A percentile compares a stretch with the other conserved stretches of the same genome.
Conservation (phyloP, 2,797 vertebrate species). For the Argentina silus region DNA sequence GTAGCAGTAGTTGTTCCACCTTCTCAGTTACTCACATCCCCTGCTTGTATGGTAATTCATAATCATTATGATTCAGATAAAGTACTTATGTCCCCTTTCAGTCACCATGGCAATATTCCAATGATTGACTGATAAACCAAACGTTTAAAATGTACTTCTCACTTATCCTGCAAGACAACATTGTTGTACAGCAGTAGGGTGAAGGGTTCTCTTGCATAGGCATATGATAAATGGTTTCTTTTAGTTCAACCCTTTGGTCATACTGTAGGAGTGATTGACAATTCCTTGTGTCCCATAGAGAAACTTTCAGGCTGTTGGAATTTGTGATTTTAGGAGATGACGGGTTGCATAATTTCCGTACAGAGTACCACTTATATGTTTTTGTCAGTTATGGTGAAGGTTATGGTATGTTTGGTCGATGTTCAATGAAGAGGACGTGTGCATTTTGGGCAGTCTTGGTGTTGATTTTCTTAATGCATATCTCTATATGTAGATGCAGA, state of each 20-base stretch:
- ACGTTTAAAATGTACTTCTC: not conserved
- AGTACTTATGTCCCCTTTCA: conserved; percentile 19
- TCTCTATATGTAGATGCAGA: conserved; percentile 51
- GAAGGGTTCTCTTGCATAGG: conserved; percentile 29
- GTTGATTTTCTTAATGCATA: conserved; percentile 54
- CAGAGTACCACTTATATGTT: conserved; percentile 72
- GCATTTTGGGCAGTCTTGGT: conserved; percentile 57
- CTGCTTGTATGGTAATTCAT: not conserved
- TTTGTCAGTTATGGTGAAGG: conserved; percentile 55
- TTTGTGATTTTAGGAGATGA: conserved; percentile 43
- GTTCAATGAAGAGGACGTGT: conserved; percentile 63
- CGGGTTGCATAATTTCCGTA: conserved; percentile 49
- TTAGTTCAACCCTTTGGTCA: conserved; percentile 30
- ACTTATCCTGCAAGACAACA: too few species aligned
- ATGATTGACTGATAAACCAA: not conserved
- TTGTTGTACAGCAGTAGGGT: not conserved
- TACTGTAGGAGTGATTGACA: conserved; percentile 13
- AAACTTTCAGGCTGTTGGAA: conserved; percentile 50
- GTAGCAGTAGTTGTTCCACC: conserved; percentile 3
- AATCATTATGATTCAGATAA: not conserved
- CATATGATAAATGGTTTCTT: conserved; percentile 27
- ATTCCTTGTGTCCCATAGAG: conserved; percentile 39
- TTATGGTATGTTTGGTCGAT: conserved; percentile 62
- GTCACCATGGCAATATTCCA: conserved; percentile 29
- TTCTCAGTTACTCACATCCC: not conserved